Evolutionary conservation across 2,888 invertebrate genomes (phyloP).

Genomic region (Drosophila differens): DNA sequence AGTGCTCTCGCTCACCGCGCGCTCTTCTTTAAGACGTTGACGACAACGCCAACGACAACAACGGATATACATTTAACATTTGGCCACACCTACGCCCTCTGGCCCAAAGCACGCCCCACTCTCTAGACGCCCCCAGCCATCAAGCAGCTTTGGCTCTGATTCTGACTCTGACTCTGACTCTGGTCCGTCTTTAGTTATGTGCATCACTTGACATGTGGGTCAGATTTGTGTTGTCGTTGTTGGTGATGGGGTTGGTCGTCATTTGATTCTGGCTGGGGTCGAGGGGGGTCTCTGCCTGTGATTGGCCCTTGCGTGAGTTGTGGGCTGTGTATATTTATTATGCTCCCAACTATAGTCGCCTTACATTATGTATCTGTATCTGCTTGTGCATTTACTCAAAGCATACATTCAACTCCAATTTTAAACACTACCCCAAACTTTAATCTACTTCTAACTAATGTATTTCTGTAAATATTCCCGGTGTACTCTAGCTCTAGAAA

Average conservation of each 20-base stretch:
- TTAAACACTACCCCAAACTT: neutral
- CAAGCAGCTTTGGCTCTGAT: slow-evolving; percentile 31
- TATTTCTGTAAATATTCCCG: neutral
- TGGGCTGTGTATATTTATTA: slow-evolving; percentile 34
- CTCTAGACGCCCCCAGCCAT: slow-evolving; percentile 13
- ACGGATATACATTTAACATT: slow-evolving; percentile 58
- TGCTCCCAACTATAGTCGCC: neutral
- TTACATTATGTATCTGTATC: slow-evolving; percentile 6
- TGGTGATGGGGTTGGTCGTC: slow-evolving; percentile 32
- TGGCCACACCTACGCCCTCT: slow-evolving; percentile 71
- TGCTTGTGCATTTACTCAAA: neutral
- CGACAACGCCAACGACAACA: slow-evolving; percentile 37
- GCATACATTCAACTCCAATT: neutral
- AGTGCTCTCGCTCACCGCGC: slow-evolving; percentile 46
- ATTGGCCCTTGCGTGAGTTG: slow-evolving; percentile 40
- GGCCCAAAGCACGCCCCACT: slow-evolving; percentile 12
- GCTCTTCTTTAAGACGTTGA: slow-evolving; percentile 58
- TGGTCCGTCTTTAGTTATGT: slow-evolving; percentile 34
- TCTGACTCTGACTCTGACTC: slow-evolving; percentile 8
- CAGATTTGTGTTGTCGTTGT: slow-evolving; percentile 32
- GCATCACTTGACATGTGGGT: slow-evolving; percentile 59
- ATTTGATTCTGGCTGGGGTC: slow-evolving; percentile 1
- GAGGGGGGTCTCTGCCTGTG: slow-evolving; percentile 32
- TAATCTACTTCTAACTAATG: neutral
- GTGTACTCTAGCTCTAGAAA: neutral